A percentile compares a stretch with the other conserved stretches of the same genome.
These are phyloP conservation scores for Poecile atricapillus DNA, from an alignment of 2,113 vertebrate species.

Conservation along the genomic window DNA sequence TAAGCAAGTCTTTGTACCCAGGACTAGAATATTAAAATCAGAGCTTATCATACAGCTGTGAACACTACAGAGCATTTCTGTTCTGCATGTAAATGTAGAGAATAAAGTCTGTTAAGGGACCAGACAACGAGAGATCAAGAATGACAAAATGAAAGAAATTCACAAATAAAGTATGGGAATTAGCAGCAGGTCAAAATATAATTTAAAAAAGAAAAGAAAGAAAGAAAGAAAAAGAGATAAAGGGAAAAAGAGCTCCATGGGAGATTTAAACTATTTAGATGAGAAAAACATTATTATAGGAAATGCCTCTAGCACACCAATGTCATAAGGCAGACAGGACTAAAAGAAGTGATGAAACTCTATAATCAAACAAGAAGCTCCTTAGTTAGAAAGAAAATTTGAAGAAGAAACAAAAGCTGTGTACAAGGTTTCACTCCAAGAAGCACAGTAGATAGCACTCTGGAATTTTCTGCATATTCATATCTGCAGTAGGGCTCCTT, in stretches of 20 bases:
- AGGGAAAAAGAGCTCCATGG: accelerated
- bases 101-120: background rate
- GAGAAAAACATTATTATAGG: background rate
- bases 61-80: background rate
- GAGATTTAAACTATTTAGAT: background rate
- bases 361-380: background rate
- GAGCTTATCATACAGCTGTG: conserved; percentile 1
- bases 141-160: background rate
- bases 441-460: background rate
- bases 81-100: background rate
- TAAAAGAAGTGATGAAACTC: background rate
- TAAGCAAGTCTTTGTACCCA: background rate
- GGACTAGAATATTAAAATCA: conserved; percentile 19
- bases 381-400: background rate
- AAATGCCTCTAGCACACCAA: background rate
- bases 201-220: background rate
- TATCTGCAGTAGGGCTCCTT: background rate
- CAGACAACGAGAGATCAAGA: background rate
- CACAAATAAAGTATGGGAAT: background rate
- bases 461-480: background rate
- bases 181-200: background rate
- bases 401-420: background rate
- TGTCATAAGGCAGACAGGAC: background rate
- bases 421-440: background rate
- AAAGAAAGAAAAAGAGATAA: background rate